Percentiles rank a stretch among this genome's conserved stretches.
These are phyloP conservation scores for Jordanella pulchra DNA, from an alignment of 2,797 vertebrate species.

Conservation along the genomic window DNA sequence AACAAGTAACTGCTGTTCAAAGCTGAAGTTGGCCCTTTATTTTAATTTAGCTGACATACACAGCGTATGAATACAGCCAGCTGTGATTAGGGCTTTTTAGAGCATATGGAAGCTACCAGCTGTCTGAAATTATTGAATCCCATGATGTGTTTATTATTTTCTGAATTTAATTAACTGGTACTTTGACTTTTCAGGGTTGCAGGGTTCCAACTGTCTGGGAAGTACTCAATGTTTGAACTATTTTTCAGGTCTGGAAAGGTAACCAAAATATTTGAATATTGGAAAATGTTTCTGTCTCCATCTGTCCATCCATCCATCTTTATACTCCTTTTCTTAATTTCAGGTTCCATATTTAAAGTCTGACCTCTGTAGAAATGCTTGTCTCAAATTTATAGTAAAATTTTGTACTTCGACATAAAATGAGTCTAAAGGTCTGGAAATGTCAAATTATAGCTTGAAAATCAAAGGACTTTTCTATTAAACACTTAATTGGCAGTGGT, in stretches of 20 bases:
- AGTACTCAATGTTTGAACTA: not conserved
- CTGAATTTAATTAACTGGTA: constrained; percentile 6
- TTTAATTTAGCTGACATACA: constrained; percentile 1
- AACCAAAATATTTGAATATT: not conserved
- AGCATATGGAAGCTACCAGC: not conserved
- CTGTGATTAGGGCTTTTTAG: not conserved
- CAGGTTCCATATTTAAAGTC: not conserved
- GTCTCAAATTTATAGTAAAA: not conserved
- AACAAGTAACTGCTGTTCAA: constrained; percentile 25
- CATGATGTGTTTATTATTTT: not conserved
- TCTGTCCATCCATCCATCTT: too few species aligned
- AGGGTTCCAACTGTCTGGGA: too few species aligned
- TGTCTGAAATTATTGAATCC: not conserved
- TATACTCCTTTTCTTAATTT: too few species aligned
- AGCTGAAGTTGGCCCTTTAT: constrained; percentile 4
- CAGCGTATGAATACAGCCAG: constrained; percentile 3
- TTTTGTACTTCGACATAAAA: not conserved
- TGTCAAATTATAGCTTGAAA: not conserved
- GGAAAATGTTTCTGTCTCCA: not conserved
- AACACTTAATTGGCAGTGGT: constrained; percentile 31
- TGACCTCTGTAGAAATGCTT: not conserved
- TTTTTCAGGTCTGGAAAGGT: not conserved
- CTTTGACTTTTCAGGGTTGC: not conserved
- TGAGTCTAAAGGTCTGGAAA: too few species aligned
- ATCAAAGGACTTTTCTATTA: constrained; percentile 27